Percentiles rank a stretch among this genome's conserved stretches.
These are phyloP conservation scores for Xestobium rufovillosum DNA, from an alignment of 2,888 invertebrate species.

Conservation along the genomic window DNA sequence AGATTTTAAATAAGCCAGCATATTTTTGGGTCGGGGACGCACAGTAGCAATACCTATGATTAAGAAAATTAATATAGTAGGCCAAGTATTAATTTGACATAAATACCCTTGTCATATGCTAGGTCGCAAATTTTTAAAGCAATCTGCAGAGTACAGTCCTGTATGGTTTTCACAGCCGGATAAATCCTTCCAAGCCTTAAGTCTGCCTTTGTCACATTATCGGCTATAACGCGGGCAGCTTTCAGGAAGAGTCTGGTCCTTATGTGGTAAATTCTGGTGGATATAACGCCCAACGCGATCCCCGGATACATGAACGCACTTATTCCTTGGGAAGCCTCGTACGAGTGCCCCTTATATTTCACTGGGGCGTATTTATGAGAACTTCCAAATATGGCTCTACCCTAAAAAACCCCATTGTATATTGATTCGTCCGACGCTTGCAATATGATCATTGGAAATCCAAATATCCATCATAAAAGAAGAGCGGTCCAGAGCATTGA, in stretches of 20 bases:
- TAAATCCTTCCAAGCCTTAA: slow-evolving; percentile 81
- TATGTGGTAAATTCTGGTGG: slow-evolving; percentile 82
- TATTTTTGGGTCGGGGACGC: slow-evolving; percentile 66
- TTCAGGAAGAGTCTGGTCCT: slow-evolving; percentile 87
- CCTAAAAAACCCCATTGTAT: slow-evolving; percentile 61
- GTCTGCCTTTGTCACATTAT: slow-evolving; percentile 72
- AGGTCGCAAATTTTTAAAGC: slow-evolving; percentile 74
- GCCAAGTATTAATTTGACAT: no score
- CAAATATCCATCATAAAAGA: no score
- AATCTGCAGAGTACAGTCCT: slow-evolving; percentile 80
- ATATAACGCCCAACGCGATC: slow-evolving; percentile 82
- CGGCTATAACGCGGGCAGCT: slow-evolving; percentile 78
- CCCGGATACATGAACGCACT: slow-evolving; percentile 98
- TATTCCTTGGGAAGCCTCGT: slow-evolving; percentile 93
- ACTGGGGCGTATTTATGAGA: slow-evolving; percentile 94
- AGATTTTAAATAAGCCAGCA: slow-evolving; percentile 64
- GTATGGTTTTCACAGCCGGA: slow-evolving; percentile 78
- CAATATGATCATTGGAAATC: no score
- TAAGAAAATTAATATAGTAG: no score
- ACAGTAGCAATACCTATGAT: slow-evolving; percentile 67
- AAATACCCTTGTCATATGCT: slow-evolving; percentile 69
- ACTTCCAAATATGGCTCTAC: slow-evolving; percentile 87
- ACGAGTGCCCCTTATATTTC: slow-evolving; percentile 68
- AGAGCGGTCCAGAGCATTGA: no score
- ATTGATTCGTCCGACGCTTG: no score